Evolutionary conservation across 2,797 vertebrate species (phyloP), one percentile per base, ranked within the genome.

Genomic region (Gallinago solitaria): DNA sequence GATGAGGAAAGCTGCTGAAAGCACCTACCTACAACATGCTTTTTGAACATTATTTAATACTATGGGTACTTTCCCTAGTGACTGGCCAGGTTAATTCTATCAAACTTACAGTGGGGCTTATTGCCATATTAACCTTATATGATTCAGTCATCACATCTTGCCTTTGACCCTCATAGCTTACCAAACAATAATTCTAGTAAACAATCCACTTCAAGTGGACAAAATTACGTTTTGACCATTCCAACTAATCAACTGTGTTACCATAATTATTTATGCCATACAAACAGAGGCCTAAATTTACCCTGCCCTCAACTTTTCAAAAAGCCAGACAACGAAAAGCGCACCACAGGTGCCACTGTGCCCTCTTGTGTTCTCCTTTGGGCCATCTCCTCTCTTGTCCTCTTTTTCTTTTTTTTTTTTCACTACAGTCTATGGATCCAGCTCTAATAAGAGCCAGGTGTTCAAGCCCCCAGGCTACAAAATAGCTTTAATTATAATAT

Each of bases 331-430:
- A 80, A 81, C 33, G 73, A 61, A 37, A 84, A 64, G 67, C 41
- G 56, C 80, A 93, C 93, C 91, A 79, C 93, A 96, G 91, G 96
- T 93, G 93, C 81, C 93, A 84, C 93, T 96, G 96, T 97, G 95
- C 95, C 96, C 93, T 95, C 91, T 96, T 95, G 88, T 97, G 96
- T 96, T 96, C 91, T 95, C 60, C 75, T 76, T 14, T 57, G 65
- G 80, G 81, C 75, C 83, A 81, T 93, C 91, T 92, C 87, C 60
- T 91, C 61, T 79, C 77, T 39, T 67, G 67, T 92, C 77, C 84
- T 56, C 35, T 50, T 39, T 7, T 28, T 53, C 28, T 21, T 5
- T 87, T 75, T 51, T 87, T 75, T 51, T 65, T 25, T 28, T 14
- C 51, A 74, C 18, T 59, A 64, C n/a, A 9, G 0, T 1, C 39